Evolutionary conservation across 2,888 invertebrate species (phyloP), one percentile per base, ranked within the genome.

Genomic region (Acanthosoma haemorrhoidale): DNA sequence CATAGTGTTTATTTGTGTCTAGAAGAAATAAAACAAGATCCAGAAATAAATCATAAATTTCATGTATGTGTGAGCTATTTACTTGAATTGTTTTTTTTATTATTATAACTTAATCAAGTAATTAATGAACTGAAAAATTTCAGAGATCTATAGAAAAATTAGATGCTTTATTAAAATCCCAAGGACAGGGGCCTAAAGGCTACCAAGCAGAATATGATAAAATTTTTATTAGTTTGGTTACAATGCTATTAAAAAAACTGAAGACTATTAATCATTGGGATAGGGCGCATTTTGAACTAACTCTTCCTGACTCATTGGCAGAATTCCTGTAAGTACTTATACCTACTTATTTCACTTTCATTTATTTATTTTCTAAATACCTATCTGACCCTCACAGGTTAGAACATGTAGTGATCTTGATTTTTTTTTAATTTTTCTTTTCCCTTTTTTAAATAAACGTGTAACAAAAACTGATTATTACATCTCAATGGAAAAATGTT

Each of bases 1-100:
- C 83, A 85, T 38, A 86, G 86, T 74, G 83, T 88, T 0, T 80
- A 83, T 4, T 79, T 87, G 11, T 87, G 85, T 77, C 78, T 87
- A 4, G 84, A 87, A 71, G 86, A 87, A 76, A 80, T 88, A 38
- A 83, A 83, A 64, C 85, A 86, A 70, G 85, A 86, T 75, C 80
- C 81, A 39, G 82, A 81, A 39, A 79, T 86, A 3, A 71, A 61
- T 59, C 69, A 51, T 16, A 71, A 70, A 68, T 71, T 71, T 69
- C 43, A 68, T 9, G 74, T 73, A 61, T 64, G 58, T 63, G 36
- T 25, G 21, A 34, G n/a, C 5, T 32, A 32, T 16, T 34, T 2
- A 3, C 1, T 59, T 8, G n/a, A 32, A 13, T n/a, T 3, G 21
- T 21, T 6, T 18, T 32, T 34, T 66, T 8, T 43, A n/a, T 3